Conservation (phyloP, 1,140 invertebrate species). For the Melitaea cinxia region DNA sequence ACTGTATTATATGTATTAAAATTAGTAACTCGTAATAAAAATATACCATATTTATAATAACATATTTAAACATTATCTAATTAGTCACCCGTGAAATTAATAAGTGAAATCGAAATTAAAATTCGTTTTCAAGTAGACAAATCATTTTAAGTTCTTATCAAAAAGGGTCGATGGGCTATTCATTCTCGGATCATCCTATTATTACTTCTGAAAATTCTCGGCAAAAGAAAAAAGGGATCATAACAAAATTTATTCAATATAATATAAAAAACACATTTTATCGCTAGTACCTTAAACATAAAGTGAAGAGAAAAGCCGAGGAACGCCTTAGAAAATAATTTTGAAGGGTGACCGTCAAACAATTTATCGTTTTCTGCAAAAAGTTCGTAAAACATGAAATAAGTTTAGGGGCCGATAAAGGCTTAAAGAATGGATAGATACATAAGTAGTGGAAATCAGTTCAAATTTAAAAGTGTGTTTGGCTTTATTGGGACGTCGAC, state of each 20-base stretch:
- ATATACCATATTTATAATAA: no score
- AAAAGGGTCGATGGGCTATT: constrained; percentile 65
- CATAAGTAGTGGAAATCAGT: constrained; percentile 47
- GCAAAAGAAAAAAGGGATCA: constrained; percentile 72
- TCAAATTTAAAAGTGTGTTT: constrained; percentile 42
- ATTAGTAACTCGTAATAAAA: no score
- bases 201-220: constrained; percentile 59
- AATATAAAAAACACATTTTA: constrained; percentile 67
- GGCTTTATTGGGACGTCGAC: constrained; percentile 40
- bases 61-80: no score
- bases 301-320: constrained; percentile 54
- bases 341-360: constrained; percentile 69
- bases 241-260: constrained; percentile 72
- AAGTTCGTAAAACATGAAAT: constrained; percentile 67
- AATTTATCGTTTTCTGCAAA: constrained; percentile 62
- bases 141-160: constrained; percentile 40
- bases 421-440: constrained; percentile 70
- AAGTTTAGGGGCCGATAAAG: constrained; percentile 76
- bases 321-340: constrained; percentile 67
- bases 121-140: constrained; percentile 12
- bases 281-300: constrained; percentile 55
- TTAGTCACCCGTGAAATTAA: no score
- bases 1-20: no score
- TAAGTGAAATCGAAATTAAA: no score
- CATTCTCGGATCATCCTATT: constrained; percentile 70